Evolutionary conservation across 2,113 vertebrate genomes (phyloP).

Genomic region (Perca schrenkii): DNA sequence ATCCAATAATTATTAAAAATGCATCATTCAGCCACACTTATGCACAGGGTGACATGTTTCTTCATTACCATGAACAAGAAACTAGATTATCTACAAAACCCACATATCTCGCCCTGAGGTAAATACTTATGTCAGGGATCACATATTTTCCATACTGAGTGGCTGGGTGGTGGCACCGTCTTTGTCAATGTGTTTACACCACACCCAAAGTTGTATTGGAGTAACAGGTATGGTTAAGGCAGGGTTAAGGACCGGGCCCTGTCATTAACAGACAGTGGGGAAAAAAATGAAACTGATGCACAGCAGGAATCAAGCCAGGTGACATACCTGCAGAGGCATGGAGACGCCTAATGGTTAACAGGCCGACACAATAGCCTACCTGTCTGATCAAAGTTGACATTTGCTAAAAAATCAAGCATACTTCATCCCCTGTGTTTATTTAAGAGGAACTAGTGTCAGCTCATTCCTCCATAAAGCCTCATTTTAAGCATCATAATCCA

Average conservation of each 20-base stretch:
- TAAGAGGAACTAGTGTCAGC: background rate
- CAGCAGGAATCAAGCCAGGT: constrained; percentile 74
- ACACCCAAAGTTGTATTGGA: constrained; percentile 66
- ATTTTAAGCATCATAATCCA: background rate
- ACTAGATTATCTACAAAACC: background rate
- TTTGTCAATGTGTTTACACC: constrained; percentile 58
- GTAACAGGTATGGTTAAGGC: constrained; percentile 61
- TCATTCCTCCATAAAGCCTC: background rate
- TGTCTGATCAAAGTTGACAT: constrained; percentile 37
- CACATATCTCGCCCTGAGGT: background rate
- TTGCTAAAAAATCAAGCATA: background rate
- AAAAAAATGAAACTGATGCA: constrained; percentile 42
- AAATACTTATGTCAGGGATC: constrained; percentile 8
- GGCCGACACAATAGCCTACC: constrained; percentile 3
- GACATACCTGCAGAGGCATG: constrained; percentile 72
- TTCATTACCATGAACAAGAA: background rate
- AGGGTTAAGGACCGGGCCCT: constrained; percentile 15
- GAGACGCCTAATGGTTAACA: constrained; percentile 55
- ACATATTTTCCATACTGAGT: constrained; percentile 65
- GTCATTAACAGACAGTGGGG: constrained; percentile 42
- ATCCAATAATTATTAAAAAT: background rate
- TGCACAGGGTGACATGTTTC: background rate
- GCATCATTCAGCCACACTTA: background rate
- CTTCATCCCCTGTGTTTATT: background rate
- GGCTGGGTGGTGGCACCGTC: constrained; percentile 67